Percentiles rank a stretch among this genome's conserved stretches.
These are phyloP conservation scores for Eptatretus burgeri DNA, from an alignment of 2,113 vertebrate genomes.

Conservation along the genomic window DNA sequence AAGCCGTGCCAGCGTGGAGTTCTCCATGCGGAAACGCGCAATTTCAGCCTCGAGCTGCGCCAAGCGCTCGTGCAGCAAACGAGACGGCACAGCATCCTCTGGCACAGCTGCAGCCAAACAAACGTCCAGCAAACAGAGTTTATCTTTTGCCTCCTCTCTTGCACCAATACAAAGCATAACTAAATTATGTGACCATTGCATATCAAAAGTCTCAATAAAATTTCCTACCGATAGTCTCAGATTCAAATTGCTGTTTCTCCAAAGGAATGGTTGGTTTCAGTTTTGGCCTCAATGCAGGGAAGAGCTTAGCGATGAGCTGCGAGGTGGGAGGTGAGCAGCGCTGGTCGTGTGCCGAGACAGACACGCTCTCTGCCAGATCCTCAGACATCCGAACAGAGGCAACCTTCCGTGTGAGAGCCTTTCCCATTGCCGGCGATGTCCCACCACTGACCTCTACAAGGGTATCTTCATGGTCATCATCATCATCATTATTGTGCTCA, in stretches of 20 bases:
- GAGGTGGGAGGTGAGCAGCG: conserved; percentile 4
- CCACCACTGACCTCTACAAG: not conserved
- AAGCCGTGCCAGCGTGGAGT: not conserved
- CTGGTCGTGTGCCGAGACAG: not conserved
- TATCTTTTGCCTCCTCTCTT: not conserved
- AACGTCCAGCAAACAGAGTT: not conserved
- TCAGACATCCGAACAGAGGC: not conserved
- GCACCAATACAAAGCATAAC: not conserved
- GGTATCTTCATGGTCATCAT: not conserved
- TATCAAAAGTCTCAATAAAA: not conserved
- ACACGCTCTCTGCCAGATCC: not conserved
- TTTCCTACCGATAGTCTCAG: not conserved
- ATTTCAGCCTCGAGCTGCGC: conserved; percentile 3
- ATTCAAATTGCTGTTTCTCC: not conserved
- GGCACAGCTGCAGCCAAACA: not conserved
- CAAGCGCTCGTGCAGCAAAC: conserved; percentile 4
- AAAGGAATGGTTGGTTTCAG: not conserved
- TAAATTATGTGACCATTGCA: not conserved
- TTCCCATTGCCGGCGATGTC: not conserved
- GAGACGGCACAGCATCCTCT: not conserved
- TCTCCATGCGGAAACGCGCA: not conserved
- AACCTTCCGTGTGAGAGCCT: not conserved
- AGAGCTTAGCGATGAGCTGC: not conserved
- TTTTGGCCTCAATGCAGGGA: conserved; percentile 3
- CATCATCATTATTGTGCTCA: not conserved